Conservation (phyloP, 2,888 invertebrate species). For the Mesochorus sp. region DNA sequence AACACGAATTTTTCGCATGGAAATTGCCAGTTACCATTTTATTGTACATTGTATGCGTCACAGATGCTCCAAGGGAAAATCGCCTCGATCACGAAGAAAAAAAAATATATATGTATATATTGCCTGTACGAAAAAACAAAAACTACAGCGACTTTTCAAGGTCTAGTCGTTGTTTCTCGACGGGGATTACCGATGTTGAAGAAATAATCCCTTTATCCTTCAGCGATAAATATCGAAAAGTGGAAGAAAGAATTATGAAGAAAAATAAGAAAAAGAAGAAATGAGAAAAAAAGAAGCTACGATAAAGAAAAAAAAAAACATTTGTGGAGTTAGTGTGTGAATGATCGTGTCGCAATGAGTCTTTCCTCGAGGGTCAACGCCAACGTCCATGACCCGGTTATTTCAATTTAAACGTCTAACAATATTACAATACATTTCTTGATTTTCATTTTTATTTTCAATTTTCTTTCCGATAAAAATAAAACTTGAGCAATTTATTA, state of each 20-base stretch:
- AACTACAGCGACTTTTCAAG: no score
- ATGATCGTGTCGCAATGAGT: constrained; percentile 36
- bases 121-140: no score
- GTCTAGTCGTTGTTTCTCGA: no score
- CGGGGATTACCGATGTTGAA: no score
- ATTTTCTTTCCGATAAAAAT: background rate
- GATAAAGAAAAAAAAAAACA: constrained; percentile 20
- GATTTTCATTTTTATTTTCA: no score
- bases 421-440: background rate
- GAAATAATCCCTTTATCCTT: no score
- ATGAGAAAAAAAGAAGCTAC: background rate
- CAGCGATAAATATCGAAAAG: no score
- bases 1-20: background rate
- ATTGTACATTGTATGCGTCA: no score
- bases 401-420: background rate
- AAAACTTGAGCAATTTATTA: constrained; percentile 6
- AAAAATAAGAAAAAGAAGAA: background rate
- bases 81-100: no score
- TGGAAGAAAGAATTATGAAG: background rate
- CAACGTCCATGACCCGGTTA: constrained; percentile 60
- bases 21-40: background rate
- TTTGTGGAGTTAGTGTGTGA: constrained; percentile 18
- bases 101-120: no score
- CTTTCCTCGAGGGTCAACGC: constrained; percentile 58
- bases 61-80: no score